Conservation (phyloP, 2,113 vertebrate genomes). For the Amazona vittata region DNA sequence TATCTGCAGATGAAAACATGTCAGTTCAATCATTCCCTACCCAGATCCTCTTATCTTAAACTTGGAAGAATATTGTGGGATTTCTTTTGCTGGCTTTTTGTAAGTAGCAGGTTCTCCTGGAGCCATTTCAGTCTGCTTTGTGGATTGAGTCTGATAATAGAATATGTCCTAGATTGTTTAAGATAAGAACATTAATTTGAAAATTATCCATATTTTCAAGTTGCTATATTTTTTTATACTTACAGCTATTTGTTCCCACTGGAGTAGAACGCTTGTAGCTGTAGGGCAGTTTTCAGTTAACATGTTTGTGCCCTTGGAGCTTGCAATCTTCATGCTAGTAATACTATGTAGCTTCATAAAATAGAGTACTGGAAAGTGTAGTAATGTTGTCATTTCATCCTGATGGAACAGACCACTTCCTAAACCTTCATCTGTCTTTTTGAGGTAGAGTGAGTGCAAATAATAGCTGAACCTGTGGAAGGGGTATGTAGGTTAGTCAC, state of each 20-base stretch:
- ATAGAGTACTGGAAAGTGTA: background rate
- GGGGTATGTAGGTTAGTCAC: background rate
- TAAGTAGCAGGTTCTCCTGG: constrained; percentile 43
- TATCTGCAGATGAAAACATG: constrained; percentile 35
- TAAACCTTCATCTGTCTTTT: background rate
- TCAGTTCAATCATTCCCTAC: constrained; percentile 28
- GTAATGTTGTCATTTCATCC: background rate
- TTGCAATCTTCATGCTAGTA: background rate
- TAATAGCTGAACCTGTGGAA: background rate
- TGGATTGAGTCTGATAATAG: constrained; percentile 4
- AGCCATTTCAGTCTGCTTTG: constrained; percentile 33
- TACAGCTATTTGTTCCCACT: constrained; percentile 19
- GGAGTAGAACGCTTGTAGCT: constrained; percentile 11
- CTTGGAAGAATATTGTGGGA: constrained; percentile 17
- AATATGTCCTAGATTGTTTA: background rate
- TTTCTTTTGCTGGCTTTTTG: constrained; percentile 31
- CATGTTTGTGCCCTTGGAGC: background rate
- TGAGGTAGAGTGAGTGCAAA: background rate
- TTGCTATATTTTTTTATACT: constrained; percentile 30
- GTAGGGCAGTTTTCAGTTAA: constrained; percentile 10
- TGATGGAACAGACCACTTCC: constrained; percentile 1
- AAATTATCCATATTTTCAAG: background rate
- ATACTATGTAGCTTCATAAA: background rate
- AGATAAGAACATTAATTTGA: background rate
- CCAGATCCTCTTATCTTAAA: background rate